These are phyloP conservation scores for Henricia sp. DNA, from an alignment of 53 echinoderm and acorn worm species.

Conservation along the genomic window DNA sequence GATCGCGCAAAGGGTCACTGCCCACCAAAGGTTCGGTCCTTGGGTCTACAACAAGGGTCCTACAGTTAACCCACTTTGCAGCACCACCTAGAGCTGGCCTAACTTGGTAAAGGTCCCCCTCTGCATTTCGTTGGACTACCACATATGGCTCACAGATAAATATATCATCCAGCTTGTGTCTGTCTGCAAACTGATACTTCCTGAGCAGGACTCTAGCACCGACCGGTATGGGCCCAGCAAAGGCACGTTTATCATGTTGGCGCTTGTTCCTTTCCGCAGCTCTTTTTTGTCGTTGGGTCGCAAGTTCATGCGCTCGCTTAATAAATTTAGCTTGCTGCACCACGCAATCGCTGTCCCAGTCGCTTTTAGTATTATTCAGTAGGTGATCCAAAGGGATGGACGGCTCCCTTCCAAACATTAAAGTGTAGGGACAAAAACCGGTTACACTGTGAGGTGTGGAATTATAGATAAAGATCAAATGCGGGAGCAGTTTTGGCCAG, in stretches of 20 bases:
- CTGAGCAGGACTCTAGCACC: conserved; percentile 25
- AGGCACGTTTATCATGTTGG: not conserved
- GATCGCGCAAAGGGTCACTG: too few relatives aligned
- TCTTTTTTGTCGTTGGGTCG: not conserved
- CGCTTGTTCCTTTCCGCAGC: not conserved
- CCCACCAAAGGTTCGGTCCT: too few relatives aligned
- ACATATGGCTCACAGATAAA: conserved; percentile 55
- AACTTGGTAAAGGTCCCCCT: conserved; percentile 34
- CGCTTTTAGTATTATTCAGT: not conserved
- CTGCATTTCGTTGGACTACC: conserved; percentile 25
- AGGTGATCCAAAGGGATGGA: conserved; percentile 19
- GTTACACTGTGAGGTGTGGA: too few relatives aligned
- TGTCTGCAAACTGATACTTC: conserved; percentile 44
- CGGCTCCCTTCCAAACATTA: conserved; percentile 21
- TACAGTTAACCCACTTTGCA: conserved; percentile 37
- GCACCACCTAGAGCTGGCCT: conserved; percentile 62
- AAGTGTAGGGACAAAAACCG: conserved; percentile 6
- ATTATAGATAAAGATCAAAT: conserved; percentile 23
- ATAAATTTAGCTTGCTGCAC: conserved; percentile 9
- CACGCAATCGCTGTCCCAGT: not conserved
- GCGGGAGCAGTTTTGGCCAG: conserved; percentile 13
- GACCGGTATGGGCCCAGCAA: not conserved
- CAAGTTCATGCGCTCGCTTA: not conserved
- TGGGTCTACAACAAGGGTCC: conserved; percentile 58
- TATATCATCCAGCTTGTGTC: conserved; percentile 69